Evolutionary conservation across 1,140 invertebrate species (phyloP), one percentile per base, ranked within the genome.

Genomic region (Octopus bimaculoides): DNA sequence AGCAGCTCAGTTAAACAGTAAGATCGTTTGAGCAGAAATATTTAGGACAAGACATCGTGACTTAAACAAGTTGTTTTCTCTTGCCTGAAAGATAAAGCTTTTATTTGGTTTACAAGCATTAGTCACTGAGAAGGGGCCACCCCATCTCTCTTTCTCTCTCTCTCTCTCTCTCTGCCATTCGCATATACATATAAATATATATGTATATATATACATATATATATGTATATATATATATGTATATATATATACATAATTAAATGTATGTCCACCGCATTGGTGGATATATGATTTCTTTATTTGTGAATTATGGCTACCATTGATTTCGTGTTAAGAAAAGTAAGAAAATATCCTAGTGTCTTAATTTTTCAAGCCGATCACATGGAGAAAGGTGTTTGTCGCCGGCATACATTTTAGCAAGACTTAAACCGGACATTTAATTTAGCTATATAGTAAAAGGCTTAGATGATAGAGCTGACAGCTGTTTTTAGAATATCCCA

Each of bases 181-280:
- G 41, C 52, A 56, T n/a, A 56, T 56, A 78, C 56, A 56, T 56
- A 78, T 78, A 78, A 56, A 78, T 78, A 78, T 78, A 61, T 78
- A 61, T 78, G 52, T 77, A 61, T 78, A 71, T 78, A 71, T 78
- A 52, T 78, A 52, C 41, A 71, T 56, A 71, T 78, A 52, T 78
- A 71, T 78, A 71, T 78, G 26, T 78, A 71, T 78, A 71, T 78
- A 71, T 78, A 71, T 78, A 71, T 66, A 52, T 78, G 26, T 66
- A 71, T 78, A 71, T 78, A 52, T 78, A 52, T 78, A 71, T 78
- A 71, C 20, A n/a, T n/a, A n/a, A n/a, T n/a, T n/a, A n/a, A n/a
- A n/a, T n/a, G n/a, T n/a, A n/a, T n/a, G n/a, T n/a, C n/a, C n/a
- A n/a, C n/a, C n/a, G n/a, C n/a, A n/a, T n/a, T n/a, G n/a, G n/a